Base-by-base conservation (phyloP, 2,113 vertebrate genomes). In the Mormoops blainvillei region DNA sequence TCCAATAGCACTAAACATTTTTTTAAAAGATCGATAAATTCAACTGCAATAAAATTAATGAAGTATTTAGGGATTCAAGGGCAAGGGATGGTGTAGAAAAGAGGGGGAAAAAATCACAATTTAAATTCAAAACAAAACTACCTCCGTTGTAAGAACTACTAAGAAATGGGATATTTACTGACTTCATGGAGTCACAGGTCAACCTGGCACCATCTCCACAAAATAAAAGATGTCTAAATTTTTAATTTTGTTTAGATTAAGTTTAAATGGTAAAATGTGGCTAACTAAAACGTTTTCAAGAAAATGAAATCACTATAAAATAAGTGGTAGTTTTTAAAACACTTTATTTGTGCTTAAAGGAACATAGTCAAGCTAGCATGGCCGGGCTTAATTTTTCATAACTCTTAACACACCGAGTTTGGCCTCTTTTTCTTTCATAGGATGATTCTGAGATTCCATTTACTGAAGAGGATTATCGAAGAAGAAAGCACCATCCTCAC, bases 401-500 rank as follows among this genome's bases (percentile, higher is more conserved):
- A 22, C 77, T 38, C 68, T 86, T 86, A 28, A 86, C 1, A 19
- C 12, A 0, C 52, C 54, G 5, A 20, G 0, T 15, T 13, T 43
- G 38, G 1, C 12, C 22, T 83, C 92, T 28, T 83, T 97, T 86
- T 65, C 73, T 96, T 95, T 10, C 13, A 0, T 50, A 99, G 99
- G 99, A 99, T 6, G 98, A 99, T 94, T 94, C 92, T 6, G 98
- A 99, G 38, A 81, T 98, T 87, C 98, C 99, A 26, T 99, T 99
- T 86, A 99, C 96, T 0, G 99, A 99, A 85, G 98, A 99, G 12
- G 98, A 99, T 82, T 99, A 99, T 97, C 98, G 98, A 74, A 99
- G 94, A 97, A 99, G 99, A 97, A 99, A 97, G 98, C 43, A 99
- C 85, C 99, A 99, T 96, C 98, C 98, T 16, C 99, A 98, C 94